A percentile compares a stretch with the other conserved stretches of the same genome.
Evolutionary conservation across 2,797 vertebrate genomes (phyloP).

Genomic region (Tapera naevia): DNA sequence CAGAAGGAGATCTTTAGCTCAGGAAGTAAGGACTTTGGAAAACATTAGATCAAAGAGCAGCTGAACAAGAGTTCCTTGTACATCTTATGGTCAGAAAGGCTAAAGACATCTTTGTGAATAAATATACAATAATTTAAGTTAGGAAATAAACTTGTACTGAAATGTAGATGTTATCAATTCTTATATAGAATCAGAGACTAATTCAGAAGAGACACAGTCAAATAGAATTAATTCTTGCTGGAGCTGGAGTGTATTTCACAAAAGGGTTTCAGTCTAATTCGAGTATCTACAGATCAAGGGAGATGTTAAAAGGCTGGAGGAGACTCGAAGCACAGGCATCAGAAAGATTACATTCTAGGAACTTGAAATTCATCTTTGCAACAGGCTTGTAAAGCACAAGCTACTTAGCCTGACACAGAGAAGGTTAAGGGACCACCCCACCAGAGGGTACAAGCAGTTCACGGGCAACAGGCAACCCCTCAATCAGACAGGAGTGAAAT

Average conservation of each 20-base stretch:
- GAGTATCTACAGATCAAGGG: background rate
- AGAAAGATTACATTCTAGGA: background rate
- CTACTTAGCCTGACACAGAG: background rate
- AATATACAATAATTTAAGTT: background rate
- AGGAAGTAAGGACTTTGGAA: background rate
- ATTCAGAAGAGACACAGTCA: background rate
- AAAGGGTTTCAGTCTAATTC: background rate
- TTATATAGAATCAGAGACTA: background rate
- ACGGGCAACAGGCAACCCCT: background rate
- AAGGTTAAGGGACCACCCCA: background rate
- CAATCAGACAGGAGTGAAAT: background rate
- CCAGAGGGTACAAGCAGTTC: background rate
- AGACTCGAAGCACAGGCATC: background rate
- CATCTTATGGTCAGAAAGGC: background rate
- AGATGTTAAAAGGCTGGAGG: background rate
- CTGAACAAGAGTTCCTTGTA: background rate
- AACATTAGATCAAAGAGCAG: background rate
- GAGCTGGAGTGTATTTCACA: background rate
- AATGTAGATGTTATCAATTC: background rate
- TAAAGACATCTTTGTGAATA: background rate
- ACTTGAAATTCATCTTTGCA: background rate
- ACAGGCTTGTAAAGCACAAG: background rate
- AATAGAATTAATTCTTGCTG: background rate
- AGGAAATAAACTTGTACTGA: background rate
- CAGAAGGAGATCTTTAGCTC: background rate